Conservation (phyloP, 2,113 vertebrate species). For the Amblyopsis rosae region DNA sequence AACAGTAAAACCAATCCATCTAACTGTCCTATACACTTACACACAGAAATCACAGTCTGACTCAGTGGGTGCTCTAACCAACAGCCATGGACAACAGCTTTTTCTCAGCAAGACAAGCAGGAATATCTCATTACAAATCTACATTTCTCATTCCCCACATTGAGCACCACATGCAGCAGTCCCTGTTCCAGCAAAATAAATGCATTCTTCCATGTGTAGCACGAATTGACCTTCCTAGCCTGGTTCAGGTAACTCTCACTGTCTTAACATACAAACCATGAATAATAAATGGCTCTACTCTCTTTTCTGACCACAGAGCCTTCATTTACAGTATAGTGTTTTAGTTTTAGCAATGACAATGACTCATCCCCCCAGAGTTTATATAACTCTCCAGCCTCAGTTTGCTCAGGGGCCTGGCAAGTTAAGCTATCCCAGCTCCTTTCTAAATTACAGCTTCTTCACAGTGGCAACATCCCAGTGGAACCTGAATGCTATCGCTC, state of each 20-base stretch:
- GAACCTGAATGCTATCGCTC: constrained; percentile 68
- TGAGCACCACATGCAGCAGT: constrained; percentile 2
- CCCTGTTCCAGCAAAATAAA: constrained; percentile 23
- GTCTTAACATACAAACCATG: constrained; percentile 35
- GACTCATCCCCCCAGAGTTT: constrained; percentile 45
- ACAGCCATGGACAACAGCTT: constrained; percentile 14
- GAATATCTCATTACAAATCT: constrained; percentile 40
- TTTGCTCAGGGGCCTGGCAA: constrained; percentile 56
- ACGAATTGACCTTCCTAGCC: constrained; percentile 41
- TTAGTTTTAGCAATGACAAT: constrained; percentile 34
- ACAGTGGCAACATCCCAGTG: constrained; percentile 56
- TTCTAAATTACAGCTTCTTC: constrained; percentile 75
- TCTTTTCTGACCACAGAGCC: constrained; percentile 20
- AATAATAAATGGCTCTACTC: constrained; percentile 41
- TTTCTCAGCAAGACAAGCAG: constrained; percentile 23
- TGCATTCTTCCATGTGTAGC: constrained; percentile 16
- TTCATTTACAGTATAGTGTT: constrained; percentile 18
- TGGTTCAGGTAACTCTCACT: constrained; percentile 11
- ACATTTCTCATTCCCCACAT: constrained; percentile 36
- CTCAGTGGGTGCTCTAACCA: not conserved
- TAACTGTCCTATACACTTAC: not conserved
- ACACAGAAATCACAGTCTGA: not conserved
- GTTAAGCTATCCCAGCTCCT: constrained; percentile 69
- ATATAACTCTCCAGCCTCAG: constrained; percentile 38
- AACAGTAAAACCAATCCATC: constrained; percentile 5